A percentile compares a stretch with the other conserved stretches of the same genome.
Conservation (phyloP, 2,113 vertebrate species). For the Melozone crissalis region DNA sequence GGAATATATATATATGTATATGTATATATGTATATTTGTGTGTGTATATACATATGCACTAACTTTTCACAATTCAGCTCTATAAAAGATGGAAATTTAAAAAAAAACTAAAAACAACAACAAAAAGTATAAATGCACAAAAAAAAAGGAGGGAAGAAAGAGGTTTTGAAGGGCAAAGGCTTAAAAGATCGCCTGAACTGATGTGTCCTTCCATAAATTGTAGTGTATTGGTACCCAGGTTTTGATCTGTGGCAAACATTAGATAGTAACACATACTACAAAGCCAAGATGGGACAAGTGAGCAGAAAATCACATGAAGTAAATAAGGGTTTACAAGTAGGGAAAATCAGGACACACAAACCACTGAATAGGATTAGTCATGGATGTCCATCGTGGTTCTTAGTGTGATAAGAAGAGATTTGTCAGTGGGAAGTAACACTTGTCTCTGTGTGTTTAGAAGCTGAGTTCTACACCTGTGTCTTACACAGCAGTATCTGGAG, state of each 20-base stretch:
- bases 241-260: neutral
- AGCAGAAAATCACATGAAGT: neutral
- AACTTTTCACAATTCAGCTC: neutral
- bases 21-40: neutral
- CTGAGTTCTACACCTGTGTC: neutral
- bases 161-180: neutral
- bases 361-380: neutral
- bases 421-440: neutral
- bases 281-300: neutral
- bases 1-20: neutral
- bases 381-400: neutral
- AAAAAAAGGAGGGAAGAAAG: rapidly evolving
- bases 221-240: neutral
- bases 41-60: neutral
- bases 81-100: neutral
- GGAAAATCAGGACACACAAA: neutral
- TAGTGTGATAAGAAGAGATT: neutral
- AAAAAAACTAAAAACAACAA: neutral
- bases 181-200: neutral
- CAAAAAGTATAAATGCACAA: neutral
- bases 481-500: neutral
- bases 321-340: neutral
- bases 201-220: neutral
- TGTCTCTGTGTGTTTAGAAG: neutral
- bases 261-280: neutral